These are phyloP conservation scores for Drosophila histrio DNA, from an alignment of 2,888 invertebrate genomes.

Conservation along the genomic window DNA sequence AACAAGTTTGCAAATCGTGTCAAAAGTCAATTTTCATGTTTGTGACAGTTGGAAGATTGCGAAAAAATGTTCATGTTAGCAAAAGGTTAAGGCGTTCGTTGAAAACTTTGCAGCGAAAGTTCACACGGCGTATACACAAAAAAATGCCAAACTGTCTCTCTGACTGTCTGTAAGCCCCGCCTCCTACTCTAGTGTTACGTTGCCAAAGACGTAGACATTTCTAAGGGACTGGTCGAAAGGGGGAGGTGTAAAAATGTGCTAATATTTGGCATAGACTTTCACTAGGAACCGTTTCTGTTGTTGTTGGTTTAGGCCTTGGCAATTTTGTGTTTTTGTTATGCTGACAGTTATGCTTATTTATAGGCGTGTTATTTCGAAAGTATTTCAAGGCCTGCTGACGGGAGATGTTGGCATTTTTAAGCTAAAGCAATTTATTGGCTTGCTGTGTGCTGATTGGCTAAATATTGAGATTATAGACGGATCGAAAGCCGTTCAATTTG, in stretches of 20 bases:
- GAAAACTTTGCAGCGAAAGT: slow-evolving; percentile 42
- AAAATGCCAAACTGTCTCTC: slow-evolving; percentile 41
- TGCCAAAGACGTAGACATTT: slow-evolving; percentile 1
- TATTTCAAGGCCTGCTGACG: slow-evolving; percentile 33
- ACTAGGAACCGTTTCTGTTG: slow-evolving; percentile 31
- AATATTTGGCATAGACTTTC: slow-evolving; percentile 55
- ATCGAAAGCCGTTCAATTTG: slow-evolving; percentile 58
- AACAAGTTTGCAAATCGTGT: slow-evolving; percentile 36
- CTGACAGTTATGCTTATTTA: slow-evolving; percentile 79
- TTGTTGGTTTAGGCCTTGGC: slow-evolving; percentile 30
- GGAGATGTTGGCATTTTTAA: slow-evolving; percentile 54
- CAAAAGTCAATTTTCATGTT: slow-evolving; percentile 58
- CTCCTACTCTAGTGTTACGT: slow-evolving; percentile 11
- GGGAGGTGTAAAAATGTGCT: slow-evolving; percentile 41
- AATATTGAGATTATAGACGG: slow-evolving; percentile 67
- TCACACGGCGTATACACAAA: slow-evolving; percentile 43
- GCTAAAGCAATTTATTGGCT: slow-evolving; percentile 72
- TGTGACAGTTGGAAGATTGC: slow-evolving; percentile 69
- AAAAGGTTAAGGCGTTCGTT: slow-evolving; percentile 45
- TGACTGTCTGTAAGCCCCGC: slow-evolving; percentile 38
- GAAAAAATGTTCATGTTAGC: slow-evolving; percentile 45
- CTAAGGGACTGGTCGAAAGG: background rate
- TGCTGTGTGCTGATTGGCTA: slow-evolving; percentile 74
- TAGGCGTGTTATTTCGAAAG: slow-evolving; percentile 55
- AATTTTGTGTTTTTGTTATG: slow-evolving; percentile 57